Evolutionary conservation across 2,888 invertebrate species (phyloP).

Genomic region (Chrysina gloriosa): DNA sequence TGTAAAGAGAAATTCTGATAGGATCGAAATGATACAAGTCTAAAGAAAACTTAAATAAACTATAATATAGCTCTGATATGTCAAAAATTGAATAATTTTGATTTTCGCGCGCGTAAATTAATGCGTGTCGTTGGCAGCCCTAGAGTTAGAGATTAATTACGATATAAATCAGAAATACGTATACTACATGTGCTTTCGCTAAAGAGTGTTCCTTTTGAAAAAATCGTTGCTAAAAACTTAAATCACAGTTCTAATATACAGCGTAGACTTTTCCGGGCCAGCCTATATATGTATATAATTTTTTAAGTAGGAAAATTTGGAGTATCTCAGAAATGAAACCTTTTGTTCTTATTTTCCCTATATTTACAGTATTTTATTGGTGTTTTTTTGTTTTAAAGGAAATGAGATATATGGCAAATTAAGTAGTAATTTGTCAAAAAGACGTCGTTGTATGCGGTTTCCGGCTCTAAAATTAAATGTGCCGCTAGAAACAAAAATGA

Average conservation of each 20-base stretch:
- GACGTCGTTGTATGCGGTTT: too few relatives aligned
- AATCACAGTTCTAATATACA: not conserved
- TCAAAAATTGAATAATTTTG: conserved; percentile 23
- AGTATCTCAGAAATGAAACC: too few relatives aligned
- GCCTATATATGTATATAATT: too few relatives aligned
- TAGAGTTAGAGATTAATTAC: not conserved
- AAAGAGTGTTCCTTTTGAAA: conserved; percentile 9
- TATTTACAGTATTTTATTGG: too few relatives aligned
- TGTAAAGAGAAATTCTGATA: not conserved
- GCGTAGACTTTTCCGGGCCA: too few relatives aligned
- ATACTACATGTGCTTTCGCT: not conserved
- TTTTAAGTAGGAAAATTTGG: too few relatives aligned
- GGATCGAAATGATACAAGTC: not conserved
- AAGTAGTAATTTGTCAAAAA: too few relatives aligned
- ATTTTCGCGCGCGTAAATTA: conserved; percentile 11
- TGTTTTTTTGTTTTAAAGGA: too few relatives aligned
- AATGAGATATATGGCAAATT: too few relatives aligned
- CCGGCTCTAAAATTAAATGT: too few relatives aligned
- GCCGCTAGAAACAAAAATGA: too few relatives aligned
- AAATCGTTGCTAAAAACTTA: not conserved
- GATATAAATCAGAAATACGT: not conserved
- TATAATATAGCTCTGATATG: conserved; percentile 13
- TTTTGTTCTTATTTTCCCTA: too few relatives aligned
- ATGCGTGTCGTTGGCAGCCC: conserved; percentile 21
- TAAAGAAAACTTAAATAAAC: not conserved